Evolutionary conservation across 2,888 invertebrate genomes (phyloP), one percentile per base, ranked within the genome.

Genomic region (Nebria brevicollis): DNA sequence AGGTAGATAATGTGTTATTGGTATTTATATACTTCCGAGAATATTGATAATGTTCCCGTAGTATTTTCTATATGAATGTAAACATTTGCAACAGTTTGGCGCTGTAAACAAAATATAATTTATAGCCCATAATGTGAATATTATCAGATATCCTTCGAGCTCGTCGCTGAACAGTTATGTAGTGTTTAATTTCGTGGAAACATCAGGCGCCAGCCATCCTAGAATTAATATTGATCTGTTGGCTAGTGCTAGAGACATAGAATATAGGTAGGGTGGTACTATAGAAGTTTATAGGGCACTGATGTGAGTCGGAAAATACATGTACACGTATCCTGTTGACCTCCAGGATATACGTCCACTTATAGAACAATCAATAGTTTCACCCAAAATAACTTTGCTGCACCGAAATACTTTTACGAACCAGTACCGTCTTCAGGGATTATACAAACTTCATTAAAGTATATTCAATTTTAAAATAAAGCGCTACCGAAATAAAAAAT

Each of bases 181-280:
- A 34, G 73, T 73, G 73, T 43, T 73, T 73, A 73, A 73, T 73
- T 73, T 73, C 42, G 41, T 73, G 73, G 73, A 73, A 73, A 73
- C 42, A 73, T 43, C 41, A 42, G 73, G 73, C 73, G 73, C 73
- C 73, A 41, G 10, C 41, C 20, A 41, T 73, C 73, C 73, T 73
- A 73, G 73, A 11, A 13, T 73, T 73, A 41, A 73, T 73, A 73
- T 73, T 73, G 73, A 73, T 73, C 42, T 41, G 73, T 73, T 41
- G 20, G 11, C 15, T 34, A 34, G 70, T 11, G 70, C 25, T 6
- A 54, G 54, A 54, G 54, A 54, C 54, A 54, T 54, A 54, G 54
- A 54, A 54, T 54, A 34, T 34, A 34, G 34, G 34, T 34, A 34
- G 34, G 2, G 25, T 34, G 6, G 66, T 25, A 26, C 70, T 15